Evolutionary conservation across 2,113 vertebrate species (phyloP).

Genomic region (Brachypteracias leptosomus): DNA sequence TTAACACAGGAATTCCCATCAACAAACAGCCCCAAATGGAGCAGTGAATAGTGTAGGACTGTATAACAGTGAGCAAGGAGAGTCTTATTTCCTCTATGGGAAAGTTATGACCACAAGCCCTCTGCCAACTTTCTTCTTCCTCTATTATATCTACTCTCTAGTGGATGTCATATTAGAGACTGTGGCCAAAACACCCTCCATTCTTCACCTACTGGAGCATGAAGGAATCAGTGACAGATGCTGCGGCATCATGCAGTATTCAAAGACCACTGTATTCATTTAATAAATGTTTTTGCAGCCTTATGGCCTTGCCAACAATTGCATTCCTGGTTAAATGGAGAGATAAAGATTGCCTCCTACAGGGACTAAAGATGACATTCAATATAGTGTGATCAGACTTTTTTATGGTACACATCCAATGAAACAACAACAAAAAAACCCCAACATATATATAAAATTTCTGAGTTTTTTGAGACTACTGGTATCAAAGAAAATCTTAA

Average conservation of each 20-base stretch:
- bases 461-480: background rate
- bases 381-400: background rate
- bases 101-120: background rate
- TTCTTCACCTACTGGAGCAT: conserved; percentile 27
- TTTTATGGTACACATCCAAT: background rate
- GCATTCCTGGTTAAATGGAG: background rate
- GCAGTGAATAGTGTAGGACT: background rate
- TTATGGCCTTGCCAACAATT: background rate
- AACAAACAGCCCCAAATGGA: background rate
- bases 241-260: background rate
- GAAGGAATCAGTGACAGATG: conserved; percentile 29
- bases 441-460: background rate
- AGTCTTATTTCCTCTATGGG: background rate
- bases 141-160: background rate
- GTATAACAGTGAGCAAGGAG: background rate
- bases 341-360: background rate
- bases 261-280: conserved; percentile 26
- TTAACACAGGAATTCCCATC: background rate
- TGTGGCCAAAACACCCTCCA: background rate
- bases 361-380: background rate
- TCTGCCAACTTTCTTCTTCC: background rate
- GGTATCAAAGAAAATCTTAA: background rate
- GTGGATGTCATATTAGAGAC: background rate
- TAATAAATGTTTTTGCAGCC: background rate
- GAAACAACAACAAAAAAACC: background rate